Conservation (phyloP, 2,113 vertebrate genomes). For the Callipepla californica region DNA sequence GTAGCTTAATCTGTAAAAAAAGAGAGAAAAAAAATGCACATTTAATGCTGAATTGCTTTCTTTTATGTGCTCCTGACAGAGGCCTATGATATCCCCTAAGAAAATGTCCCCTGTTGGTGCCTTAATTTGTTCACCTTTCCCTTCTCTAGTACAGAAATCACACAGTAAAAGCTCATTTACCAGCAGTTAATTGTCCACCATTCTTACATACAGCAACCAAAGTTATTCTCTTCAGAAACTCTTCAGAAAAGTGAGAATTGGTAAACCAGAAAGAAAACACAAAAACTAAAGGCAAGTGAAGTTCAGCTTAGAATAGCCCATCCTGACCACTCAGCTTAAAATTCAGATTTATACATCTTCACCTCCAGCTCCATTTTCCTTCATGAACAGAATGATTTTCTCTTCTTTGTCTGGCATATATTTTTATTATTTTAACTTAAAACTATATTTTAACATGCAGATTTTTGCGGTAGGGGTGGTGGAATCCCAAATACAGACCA, state of each 20-base stretch:
- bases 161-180: not conserved
- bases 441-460: not conserved
- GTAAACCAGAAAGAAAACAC: not conserved
- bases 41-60: not conserved
- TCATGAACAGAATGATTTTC: not conserved
- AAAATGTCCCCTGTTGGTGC: not conserved
- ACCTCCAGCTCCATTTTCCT: not conserved
- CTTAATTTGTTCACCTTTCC: not conserved
- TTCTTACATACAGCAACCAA: not conserved
- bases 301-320: not conserved
- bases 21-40: too few relatives aligned
- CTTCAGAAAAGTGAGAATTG: not conserved
- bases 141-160: not conserved
- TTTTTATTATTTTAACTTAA: not conserved
- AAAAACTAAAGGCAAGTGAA: not conserved
- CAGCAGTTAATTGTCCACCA: constrained; percentile 5
- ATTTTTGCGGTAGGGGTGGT: not conserved
- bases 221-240: not conserved
- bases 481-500: not conserved
- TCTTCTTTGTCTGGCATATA: not conserved
- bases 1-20: not conserved
- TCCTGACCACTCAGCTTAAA: not conserved
- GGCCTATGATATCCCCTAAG: not conserved
- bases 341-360: not conserved
- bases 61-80: not conserved